phyloP scores from a whole-genome alignment of 2,888 invertebrate species.

The Malthinus flaveolus region DNA sequence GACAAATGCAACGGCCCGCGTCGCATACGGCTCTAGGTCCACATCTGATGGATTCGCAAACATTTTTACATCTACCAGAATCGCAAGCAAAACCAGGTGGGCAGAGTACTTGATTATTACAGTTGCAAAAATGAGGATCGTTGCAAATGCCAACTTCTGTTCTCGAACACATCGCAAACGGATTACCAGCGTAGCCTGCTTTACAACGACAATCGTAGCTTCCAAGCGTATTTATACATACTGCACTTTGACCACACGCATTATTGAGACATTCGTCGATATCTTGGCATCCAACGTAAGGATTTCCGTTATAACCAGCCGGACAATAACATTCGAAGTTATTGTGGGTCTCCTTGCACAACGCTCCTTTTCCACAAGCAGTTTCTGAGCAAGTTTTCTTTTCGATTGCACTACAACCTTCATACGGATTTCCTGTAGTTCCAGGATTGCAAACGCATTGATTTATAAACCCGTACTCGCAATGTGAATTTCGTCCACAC shows the following conservation, averaged over 20 bases:
- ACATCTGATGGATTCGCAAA: constrained; percentile 75
- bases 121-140: constrained; percentile 70
- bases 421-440: constrained; percentile 85
- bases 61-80: constrained; percentile 72
- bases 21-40: constrained; percentile 83
- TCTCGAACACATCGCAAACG: constrained; percentile 79
- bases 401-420: constrained; percentile 72
- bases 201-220: constrained; percentile 89
- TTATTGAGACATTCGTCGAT: constrained; percentile 79
- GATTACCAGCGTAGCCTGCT: constrained; percentile 83
- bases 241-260: constrained; percentile 82
- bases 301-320: constrained; percentile 83
- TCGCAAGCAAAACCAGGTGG: constrained; percentile 78
- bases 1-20: constrained; percentile 78
- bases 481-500: constrained; percentile 84
- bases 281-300: constrained; percentile 83
- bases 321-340: constrained; percentile 82
- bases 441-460: constrained; percentile 84
- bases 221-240: constrained; percentile 88
- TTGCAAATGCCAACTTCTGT: constrained; percentile 71
- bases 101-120: constrained; percentile 71
- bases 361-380: constrained; percentile 77
- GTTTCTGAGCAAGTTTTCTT: constrained; percentile 72
- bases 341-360: constrained; percentile 75
- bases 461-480: constrained; percentile 78